Percentiles rank a stretch among this genome's conserved stretches.
phyloP scores from a whole-genome alignment of 1,140 invertebrate species.

The Micrasema minimum region DNA sequence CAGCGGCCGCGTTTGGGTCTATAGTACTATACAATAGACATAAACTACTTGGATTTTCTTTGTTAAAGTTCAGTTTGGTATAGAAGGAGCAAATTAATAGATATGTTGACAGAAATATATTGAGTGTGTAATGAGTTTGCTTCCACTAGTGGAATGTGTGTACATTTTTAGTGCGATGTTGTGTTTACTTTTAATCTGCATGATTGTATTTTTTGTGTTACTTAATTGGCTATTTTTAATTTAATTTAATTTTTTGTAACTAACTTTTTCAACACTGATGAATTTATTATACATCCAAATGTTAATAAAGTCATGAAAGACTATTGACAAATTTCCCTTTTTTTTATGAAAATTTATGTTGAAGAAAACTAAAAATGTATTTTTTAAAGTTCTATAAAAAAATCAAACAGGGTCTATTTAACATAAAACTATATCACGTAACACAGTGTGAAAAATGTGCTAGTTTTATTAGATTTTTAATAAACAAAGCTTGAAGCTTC shows the following conservation, averaged over 20 bases:
- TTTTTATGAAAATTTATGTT: too few species aligned
- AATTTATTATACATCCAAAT: slow-evolving; percentile 8
- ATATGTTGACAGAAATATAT: too few species aligned
- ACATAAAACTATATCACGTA: too few species aligned
- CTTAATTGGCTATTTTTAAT: slow-evolving; percentile 25
- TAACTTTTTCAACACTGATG: slow-evolving; percentile 13
- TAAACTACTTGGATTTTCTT: not conserved
- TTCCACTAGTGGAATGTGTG: not conserved
- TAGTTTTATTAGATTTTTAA: too few species aligned
- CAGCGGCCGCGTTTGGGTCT: too few species aligned
- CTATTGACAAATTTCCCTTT: too few species aligned
- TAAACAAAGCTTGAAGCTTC: not conserved
- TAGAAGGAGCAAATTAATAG: too few species aligned
- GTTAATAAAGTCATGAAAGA: not conserved
- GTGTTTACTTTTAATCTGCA: slow-evolving; percentile 11
- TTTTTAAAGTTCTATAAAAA: not conserved
- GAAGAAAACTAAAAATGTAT: not conserved
- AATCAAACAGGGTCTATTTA: not conserved
- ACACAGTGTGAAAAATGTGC: too few species aligned
- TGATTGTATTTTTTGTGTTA: slow-evolving; percentile 27
- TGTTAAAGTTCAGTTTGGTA: too few species aligned
- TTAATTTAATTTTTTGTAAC: slow-evolving; percentile 31
- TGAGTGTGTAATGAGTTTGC: too few species aligned
- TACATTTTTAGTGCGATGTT: not conserved
- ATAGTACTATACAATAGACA: not conserved